Percentiles rank a stretch among this genome's conserved stretches.
Conservation (phyloP, 2,888 invertebrate species). For the Ochlodes sylvanus region DNA sequence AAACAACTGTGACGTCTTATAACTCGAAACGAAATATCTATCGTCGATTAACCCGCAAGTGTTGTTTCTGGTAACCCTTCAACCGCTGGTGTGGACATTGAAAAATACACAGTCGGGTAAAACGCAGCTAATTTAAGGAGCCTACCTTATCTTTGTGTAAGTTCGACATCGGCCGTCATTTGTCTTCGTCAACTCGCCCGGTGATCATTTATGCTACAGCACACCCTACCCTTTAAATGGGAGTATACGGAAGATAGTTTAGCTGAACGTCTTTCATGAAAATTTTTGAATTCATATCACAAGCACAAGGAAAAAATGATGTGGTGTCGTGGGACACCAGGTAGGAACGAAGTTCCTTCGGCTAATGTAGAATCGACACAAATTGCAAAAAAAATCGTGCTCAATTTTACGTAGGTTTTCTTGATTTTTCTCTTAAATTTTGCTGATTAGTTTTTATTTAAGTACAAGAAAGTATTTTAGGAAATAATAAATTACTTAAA, state of each 20-base stretch:
- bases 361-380: too few species aligned
- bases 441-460: too few species aligned
- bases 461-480: too few species aligned
- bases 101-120: conserved; percentile 75
- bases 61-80: conserved; percentile 40
- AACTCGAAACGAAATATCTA: not conserved
- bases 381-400: too few species aligned
- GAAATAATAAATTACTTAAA: too few species aligned
- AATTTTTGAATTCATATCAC: too few species aligned
- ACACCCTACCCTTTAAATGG: conserved; percentile 81
- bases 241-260: conserved; percentile 51
- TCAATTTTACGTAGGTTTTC: too few species aligned
- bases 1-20: not conserved
- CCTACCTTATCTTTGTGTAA: conserved; percentile 83
- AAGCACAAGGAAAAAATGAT: too few species aligned
- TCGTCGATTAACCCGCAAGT: conserved; percentile 9
- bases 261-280: conserved; percentile 37
- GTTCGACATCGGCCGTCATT: conserved; percentile 83
- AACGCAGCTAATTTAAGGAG: conserved; percentile 82
- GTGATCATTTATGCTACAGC: conserved; percentile 86
- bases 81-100: conserved; percentile 46
- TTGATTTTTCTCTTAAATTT: too few species aligned
- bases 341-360: too few species aligned
- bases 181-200: conserved; percentile 84
- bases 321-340: too few species aligned